Evolutionary conservation across 2,797 vertebrate species (phyloP).

Genomic region (Diceros bicornis): DNA sequence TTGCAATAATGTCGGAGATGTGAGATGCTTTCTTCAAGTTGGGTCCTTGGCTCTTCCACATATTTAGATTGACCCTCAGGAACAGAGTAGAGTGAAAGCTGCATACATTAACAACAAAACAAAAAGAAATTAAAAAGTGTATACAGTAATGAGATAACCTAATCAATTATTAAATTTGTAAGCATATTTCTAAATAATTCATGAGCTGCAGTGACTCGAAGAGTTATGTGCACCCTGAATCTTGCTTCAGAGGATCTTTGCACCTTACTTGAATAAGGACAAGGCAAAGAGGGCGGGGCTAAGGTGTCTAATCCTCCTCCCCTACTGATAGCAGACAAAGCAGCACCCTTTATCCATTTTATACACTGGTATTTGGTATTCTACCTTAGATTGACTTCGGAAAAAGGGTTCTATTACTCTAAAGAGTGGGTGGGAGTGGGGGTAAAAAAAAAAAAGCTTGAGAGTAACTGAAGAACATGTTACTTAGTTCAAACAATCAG

Average conservation of each 20-base stretch:
- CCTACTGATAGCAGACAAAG: neutral
- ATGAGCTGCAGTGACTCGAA: slow-evolving; percentile 44
- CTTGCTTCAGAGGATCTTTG: slow-evolving; percentile 49
- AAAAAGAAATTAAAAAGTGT: slow-evolving; percentile 52
- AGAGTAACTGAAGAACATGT: slow-evolving; percentile 23
- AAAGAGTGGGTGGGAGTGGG: neutral
- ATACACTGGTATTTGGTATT: slow-evolving; percentile 11
- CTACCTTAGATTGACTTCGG: slow-evolving; percentile 10
- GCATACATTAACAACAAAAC: slow-evolving; percentile 87
- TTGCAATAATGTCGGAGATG: slow-evolving; percentile 90
- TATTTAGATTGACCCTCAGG: slow-evolving; percentile 89
- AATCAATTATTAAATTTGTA: neutral
- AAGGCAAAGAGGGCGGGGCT: slow-evolving; percentile 33
- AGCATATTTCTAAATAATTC: slow-evolving; percentile 52
- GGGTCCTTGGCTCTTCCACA: slow-evolving; percentile 89
- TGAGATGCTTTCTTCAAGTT: slow-evolving; percentile 92
- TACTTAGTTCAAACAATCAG: slow-evolving; percentile 43
- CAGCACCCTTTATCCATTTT: neutral
- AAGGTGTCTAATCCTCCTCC: neutral
- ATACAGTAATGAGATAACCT: slow-evolving; percentile 2
- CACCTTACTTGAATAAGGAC: slow-evolving; percentile 40
- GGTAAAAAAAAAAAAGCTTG: neutral
- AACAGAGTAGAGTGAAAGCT: slow-evolving; percentile 95
- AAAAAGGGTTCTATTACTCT: slow-evolving; percentile 50
- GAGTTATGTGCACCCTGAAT: neutral